These are phyloP conservation scores for Euura saliciscinereae DNA, from an alignment of 1,140 invertebrate species.

Conservation along the genomic window DNA sequence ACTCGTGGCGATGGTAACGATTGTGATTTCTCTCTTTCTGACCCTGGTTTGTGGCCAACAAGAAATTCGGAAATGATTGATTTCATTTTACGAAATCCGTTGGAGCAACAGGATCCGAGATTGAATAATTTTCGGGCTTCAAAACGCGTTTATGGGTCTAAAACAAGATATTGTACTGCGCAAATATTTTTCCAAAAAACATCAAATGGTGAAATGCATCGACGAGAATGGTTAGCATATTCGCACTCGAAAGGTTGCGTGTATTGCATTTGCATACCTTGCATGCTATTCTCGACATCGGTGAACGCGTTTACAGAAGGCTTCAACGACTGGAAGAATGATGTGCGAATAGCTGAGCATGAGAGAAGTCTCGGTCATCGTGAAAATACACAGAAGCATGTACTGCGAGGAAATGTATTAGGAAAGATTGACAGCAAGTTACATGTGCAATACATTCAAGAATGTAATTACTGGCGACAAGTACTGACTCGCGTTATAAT, in stretches of 20 bases:
- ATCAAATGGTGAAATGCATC: constrained; percentile 23
- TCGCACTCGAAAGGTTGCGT: constrained; percentile 23
- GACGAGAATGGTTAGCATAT: constrained; percentile 27
- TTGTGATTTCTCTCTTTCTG: constrained; percentile 13
- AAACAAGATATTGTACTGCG: constrained; percentile 16
- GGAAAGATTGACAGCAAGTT: constrained; percentile 24
- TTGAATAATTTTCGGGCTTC: constrained; percentile 9
- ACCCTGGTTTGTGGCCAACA: constrained; percentile 16
- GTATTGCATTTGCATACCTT: not conserved
- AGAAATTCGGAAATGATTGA: constrained; percentile 14
- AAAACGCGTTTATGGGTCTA: constrained; percentile 8
- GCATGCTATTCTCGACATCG: not conserved
- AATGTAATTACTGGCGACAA: constrained; percentile 24
- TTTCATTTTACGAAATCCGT: constrained; percentile 16
- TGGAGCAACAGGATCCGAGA: constrained; percentile 16
- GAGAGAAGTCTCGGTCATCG: constrained; percentile 24
- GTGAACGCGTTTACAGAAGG: not conserved
- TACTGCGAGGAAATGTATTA: constrained; percentile 20
- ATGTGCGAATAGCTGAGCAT: constrained; percentile 22
- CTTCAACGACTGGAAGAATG: constrained; percentile 21
- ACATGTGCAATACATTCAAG: constrained; percentile 20
- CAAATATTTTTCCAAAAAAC: constrained; percentile 24
- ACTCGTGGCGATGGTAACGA: constrained; percentile 13
- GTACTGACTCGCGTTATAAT: constrained; percentile 21
- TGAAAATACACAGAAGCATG: constrained; percentile 20